Conservation (phyloP, 2,888 invertebrate genomes). For the Perdita meconis region DNA sequence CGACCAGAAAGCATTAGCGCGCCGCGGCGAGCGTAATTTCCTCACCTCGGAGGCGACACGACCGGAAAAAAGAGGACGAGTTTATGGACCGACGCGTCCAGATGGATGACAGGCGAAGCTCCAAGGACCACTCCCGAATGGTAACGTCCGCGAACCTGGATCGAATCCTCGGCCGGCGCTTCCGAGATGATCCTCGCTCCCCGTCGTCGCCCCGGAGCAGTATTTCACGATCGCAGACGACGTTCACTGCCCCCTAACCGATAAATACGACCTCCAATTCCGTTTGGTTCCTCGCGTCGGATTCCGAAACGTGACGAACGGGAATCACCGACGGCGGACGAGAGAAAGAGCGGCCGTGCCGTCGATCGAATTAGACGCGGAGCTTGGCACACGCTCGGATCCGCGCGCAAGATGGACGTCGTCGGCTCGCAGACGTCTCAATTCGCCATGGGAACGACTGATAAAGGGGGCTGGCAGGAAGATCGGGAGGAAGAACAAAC, state of each 20-base stretch:
- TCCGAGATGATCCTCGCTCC: conserved; percentile 9
- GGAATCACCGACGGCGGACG: not conserved
- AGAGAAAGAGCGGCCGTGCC: not conserved
- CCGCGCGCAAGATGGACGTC: conserved; percentile 18
- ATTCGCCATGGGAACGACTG: conserved; percentile 30
- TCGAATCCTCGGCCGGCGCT: conserved; percentile 27
- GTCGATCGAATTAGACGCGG: conserved; percentile 29
- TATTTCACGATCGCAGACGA: conserved; percentile 67
- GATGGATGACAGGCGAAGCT: conserved; percentile 42
- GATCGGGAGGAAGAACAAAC: conserved; percentile 32
- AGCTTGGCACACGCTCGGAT: not conserved
- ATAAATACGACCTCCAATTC: conserved; percentile 68
- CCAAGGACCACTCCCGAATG: conserved; percentile 32
- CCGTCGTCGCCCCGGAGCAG: conserved; percentile 29
- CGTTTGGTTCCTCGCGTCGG: conserved; percentile 39
- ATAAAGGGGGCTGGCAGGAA: conserved; percentile 6
- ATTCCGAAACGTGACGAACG: conserved; percentile 29
- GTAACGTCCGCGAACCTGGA: not conserved
- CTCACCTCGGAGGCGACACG: conserved; percentile 21
- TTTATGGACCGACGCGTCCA: conserved; percentile 20
- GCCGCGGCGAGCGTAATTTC: conserved; percentile 45
- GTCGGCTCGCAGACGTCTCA: conserved; percentile 30
- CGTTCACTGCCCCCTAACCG: conserved; percentile 63
- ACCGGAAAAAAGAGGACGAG: conserved; percentile 21
- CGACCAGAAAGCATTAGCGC: conserved; percentile 44